Percentiles rank a stretch among this genome's conserved stretches.
phyloP scores from a whole-genome alignment of 2,797 vertebrate species.

The Betta splendens region DNA sequence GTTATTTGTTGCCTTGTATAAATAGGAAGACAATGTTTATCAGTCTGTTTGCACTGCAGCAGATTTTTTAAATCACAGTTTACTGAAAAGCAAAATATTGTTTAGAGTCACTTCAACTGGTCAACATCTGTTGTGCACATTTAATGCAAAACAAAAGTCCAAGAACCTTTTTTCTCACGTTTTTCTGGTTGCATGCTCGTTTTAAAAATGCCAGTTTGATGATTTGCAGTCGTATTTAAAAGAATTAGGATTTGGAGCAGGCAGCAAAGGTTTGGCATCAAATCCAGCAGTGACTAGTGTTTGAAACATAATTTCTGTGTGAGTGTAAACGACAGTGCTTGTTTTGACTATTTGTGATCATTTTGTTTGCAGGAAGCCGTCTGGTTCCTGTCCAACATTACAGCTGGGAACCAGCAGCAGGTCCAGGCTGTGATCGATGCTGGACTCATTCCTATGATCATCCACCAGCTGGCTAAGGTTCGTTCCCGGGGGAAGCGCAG shows the following conservation, averaged over 20 bases:
- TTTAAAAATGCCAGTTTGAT: not conserved
- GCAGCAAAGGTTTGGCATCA: not conserved
- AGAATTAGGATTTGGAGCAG: not conserved
- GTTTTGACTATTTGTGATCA: conserved; percentile 42
- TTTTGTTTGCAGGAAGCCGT: conserved; percentile 90
- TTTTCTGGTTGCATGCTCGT: not conserved
- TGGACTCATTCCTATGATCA: conserved; percentile 98
- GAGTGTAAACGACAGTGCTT: not conserved
- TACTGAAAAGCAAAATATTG: not conserved
- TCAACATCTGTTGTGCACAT: not conserved
- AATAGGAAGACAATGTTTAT: not conserved
- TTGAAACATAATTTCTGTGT: not conserved
- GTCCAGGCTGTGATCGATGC: conserved; percentile 98
- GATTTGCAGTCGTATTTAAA: not conserved
- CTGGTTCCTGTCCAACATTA: conserved; percentile 99
- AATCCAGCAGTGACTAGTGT: not conserved
- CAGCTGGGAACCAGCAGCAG: conserved; percentile 99
- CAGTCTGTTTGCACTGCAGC: not conserved
- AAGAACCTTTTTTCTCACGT: not conserved
- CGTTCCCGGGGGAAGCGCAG: conserved; percentile 32
- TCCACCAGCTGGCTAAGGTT: conserved; percentile 98
- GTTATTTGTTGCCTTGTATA: not conserved
- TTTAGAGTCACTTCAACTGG: not conserved
- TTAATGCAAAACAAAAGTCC: not conserved
- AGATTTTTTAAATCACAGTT: not conserved